Evolutionary conservation across 2,113 vertebrate genomes (phyloP), one percentile per base, ranked within the genome.

Genomic region (Atractosteus spatula): DNA sequence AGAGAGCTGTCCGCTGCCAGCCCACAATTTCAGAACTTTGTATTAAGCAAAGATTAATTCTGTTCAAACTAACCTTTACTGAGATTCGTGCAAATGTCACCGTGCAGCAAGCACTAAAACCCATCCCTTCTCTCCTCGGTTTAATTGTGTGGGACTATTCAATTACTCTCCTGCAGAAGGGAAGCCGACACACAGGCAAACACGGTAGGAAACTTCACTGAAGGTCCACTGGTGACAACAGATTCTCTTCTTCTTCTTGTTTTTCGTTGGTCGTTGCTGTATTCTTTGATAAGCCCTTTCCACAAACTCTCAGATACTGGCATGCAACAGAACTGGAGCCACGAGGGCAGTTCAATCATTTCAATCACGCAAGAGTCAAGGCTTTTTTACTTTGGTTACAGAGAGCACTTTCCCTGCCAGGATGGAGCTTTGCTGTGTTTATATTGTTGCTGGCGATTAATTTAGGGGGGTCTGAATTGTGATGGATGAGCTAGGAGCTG

Each of bases 21-120:
- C 47, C 47, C 10, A 5, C 47, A 51, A 10, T 10, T 51, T n/a
- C 3, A 67, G 12, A 17, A 12, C 8, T 4, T 41, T 41, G 42
- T 13, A 65, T 44, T 65, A 13, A 65, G 42, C 8, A 65, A 44
- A 66, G 64, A 66, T 66, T 66, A n/a, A 66, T 66, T 66, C 64
- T 45, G 42, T 66, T 42, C 11, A 66, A 65, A 42, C 29, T 13
- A 44, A 65, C 63, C 29, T 65, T 16, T 45, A 42, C 64, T 66
- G 64, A 66, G 29, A 47, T 42, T n/a, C 62, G n/a, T 14, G 43
- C 45, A 66, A 66, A 66, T 66, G 64, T 66, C 64, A 66, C 45
- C 45, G 64, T 66, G 64, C 64, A 44, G 12, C 64, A 7, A 66
- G 64, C 64, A 66, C 14, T 47, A 66, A 47, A 66, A 47, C 64